Conservation (phyloP, 2,797 vertebrate genomes). For the Nyctibius grandis region DNA sequence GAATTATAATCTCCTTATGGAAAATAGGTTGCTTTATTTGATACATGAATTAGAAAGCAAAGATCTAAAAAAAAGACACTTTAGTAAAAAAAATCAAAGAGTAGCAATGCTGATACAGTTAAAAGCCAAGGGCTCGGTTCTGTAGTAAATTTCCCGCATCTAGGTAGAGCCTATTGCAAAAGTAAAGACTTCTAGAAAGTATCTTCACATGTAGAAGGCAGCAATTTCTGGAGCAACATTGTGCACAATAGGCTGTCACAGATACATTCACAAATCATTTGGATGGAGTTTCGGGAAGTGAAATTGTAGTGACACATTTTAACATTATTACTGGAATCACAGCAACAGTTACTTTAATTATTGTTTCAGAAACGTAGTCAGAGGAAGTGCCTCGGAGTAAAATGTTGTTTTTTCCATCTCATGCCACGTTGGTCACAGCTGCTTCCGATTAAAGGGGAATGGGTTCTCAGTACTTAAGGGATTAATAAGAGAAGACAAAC, state of each 20-base stretch:
- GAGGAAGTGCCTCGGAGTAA: background rate
- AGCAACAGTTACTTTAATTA: background rate
- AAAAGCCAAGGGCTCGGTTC: background rate
- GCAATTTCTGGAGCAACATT: background rate
- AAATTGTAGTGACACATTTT: background rate
- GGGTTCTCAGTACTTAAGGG: background rate
- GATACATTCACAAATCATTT: background rate
- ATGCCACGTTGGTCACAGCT: background rate
- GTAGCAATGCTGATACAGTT: background rate
- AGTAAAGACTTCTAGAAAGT: background rate
- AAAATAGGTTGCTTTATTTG: background rate
- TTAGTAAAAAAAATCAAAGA: background rate
- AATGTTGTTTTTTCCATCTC: background rate
- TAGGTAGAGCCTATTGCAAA: background rate
- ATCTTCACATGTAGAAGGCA: background rate
- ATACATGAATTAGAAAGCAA: background rate
- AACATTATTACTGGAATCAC: background rate
- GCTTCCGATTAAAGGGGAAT: slow-evolving; percentile 24
- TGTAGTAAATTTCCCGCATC: background rate
- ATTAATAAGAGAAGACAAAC: slow-evolving; percentile 41
- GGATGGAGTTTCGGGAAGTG: background rate
- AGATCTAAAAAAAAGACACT: background rate
- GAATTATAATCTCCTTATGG: background rate
- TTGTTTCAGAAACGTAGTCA: background rate
- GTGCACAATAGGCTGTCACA: background rate